A percentile compares a stretch with the other conserved stretches of the same genome.
Evolutionary conservation across 2,888 invertebrate species (phyloP).

Genomic region (Pristionchus exspectatus): DNA sequence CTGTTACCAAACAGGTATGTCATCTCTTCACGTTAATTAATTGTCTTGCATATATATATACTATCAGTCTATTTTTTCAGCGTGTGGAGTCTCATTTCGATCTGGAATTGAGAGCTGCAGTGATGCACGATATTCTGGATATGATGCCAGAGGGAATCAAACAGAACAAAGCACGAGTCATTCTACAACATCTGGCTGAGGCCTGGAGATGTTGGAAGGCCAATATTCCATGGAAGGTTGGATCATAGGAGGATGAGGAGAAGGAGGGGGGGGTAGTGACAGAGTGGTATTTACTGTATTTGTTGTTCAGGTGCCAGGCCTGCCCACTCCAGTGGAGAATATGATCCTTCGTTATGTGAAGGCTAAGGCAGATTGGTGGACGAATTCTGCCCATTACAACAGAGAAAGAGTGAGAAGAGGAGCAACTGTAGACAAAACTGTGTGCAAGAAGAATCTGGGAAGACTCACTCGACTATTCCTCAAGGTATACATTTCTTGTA

Average conservation of each 20-base stretch:
- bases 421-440: constrained; percentile 99
- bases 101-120: constrained; percentile 88
- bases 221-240: constrained; percentile 99
- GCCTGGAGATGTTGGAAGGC: constrained; percentile 99
- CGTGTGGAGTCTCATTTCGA: constrained; percentile 99
- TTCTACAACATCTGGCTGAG: constrained; percentile 97
- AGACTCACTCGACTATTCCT: constrained; percentile 95
- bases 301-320: constrained; percentile 89
- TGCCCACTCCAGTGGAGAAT: constrained; percentile 99
- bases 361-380: constrained; percentile 99
- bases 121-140: constrained; percentile 95
- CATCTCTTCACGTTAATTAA: not conserved
- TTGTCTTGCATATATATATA: not conserved
- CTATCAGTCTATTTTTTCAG: constrained; percentile 82
- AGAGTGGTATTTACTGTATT: not conserved
- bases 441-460: constrained; percentile 99
- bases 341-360: constrained; percentile 99
- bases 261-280: not conserved
- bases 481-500: constrained; percentile 82
- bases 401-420: constrained; percentile 97
- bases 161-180: constrained; percentile 98
- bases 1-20: constrained; percentile 89
- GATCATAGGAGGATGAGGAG: not conserved
- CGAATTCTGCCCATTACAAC: constrained; percentile 99
- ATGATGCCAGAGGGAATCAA: constrained; percentile 99